Conservation (phyloP, 2,797 vertebrate genomes). For the Melanotaenia maccullochi region DNA sequence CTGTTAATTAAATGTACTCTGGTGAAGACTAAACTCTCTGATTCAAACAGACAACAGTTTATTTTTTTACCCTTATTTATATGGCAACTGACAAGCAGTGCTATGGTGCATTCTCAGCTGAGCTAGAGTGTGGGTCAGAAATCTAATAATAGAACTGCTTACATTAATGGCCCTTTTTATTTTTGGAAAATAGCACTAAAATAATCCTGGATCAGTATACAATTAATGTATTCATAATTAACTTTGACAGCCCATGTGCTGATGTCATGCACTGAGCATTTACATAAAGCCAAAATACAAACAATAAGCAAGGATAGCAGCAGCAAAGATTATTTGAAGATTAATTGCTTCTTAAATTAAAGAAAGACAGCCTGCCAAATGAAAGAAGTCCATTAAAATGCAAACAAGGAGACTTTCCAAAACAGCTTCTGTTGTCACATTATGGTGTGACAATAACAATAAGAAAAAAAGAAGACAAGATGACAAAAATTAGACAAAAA, state of each 20-base stretch:
- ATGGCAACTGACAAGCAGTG: background rate
- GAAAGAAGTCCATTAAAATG: conserved; percentile 6
- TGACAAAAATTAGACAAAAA: background rate
- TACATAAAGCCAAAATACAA: background rate
- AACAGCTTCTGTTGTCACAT: background rate
- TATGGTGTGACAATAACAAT: background rate
- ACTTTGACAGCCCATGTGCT: background rate
- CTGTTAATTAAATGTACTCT: background rate
- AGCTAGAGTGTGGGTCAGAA: background rate
- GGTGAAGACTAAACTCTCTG: background rate
- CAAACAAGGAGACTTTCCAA: conserved; percentile 1
- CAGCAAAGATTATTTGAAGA: background rate
- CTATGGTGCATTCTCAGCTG: background rate
- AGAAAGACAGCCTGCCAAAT: background rate
- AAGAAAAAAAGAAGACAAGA: background rate
- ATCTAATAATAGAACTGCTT: background rate
- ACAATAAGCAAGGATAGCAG: background rate
- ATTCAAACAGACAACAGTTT: background rate
- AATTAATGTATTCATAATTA: background rate
- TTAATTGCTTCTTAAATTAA: conserved; percentile 5
- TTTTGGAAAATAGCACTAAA: no score
- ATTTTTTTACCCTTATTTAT: background rate
- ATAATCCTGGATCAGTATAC: background rate
- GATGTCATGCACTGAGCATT: background rate
- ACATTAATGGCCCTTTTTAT: background rate